Percentiles rank a stretch among this genome's conserved stretches.
Conservation (phyloP, 2,113 vertebrate species). For the Leptobrachium leishanense region DNA sequence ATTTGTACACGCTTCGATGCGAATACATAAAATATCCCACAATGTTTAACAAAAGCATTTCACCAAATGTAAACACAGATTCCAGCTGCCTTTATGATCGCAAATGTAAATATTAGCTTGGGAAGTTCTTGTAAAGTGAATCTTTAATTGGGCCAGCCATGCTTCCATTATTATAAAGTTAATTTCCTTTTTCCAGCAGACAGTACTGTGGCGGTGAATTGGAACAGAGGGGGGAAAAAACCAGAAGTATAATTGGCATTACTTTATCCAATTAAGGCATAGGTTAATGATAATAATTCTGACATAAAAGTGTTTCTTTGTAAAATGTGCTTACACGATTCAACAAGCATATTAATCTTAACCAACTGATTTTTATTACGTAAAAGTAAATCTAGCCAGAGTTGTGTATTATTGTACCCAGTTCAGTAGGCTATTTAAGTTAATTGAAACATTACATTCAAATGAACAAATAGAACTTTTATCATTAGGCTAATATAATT, state of each 20-base stretch:
- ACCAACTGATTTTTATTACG: conserved; percentile 20
- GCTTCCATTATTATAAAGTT: conserved; percentile 8
- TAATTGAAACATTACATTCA: conserved; percentile 44
- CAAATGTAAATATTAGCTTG: conserved; percentile 39
- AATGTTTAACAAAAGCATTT: background rate
- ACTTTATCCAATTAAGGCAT: conserved; percentile 41
- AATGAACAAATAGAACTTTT: conserved; percentile 27
- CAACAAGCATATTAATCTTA: conserved; percentile 46
- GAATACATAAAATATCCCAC: background rate
- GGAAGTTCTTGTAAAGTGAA: conserved; percentile 8
- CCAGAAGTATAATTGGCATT: conserved; percentile 40
- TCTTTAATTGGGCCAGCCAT: conserved; percentile 23
- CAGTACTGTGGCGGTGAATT: conserved; percentile 18
- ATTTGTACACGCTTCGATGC: background rate
- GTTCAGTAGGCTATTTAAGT: conserved; percentile 32
- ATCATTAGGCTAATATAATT: conserved; percentile 16
- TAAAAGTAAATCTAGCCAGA: conserved; percentile 22
- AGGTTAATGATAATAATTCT: conserved; percentile 43
- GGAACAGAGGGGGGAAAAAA: conserved; percentile 20
- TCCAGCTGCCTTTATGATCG: background rate
- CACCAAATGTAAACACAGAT: no score
- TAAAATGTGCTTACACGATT: conserved; percentile 37
- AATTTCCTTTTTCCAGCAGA: conserved; percentile 12
- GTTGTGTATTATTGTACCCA: conserved; percentile 22
- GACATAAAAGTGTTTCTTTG: conserved; percentile 37